Percentiles rank a stretch among this genome's conserved stretches.
phyloP scores from a whole-genome alignment of 2,113 vertebrate species.

The Sturnus vulgaris region DNA sequence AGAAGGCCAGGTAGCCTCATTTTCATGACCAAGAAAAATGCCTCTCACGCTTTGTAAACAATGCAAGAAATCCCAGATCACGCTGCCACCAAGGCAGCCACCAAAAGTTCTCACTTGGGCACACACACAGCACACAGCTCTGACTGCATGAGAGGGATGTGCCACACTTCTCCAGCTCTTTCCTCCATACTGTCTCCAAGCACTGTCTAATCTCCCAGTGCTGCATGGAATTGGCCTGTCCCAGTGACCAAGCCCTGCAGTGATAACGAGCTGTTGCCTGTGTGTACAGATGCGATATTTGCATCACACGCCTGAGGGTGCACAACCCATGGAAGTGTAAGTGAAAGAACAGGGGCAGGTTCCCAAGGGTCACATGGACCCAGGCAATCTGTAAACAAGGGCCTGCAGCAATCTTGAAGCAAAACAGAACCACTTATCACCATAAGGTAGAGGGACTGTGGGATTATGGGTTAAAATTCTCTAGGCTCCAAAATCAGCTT shows the following conservation, averaged over 20 bases:
- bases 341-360: background rate
- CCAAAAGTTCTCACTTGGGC: background rate
- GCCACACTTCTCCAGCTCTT: background rate
- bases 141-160: background rate
- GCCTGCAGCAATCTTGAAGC: background rate
- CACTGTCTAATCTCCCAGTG: background rate
- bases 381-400: background rate
- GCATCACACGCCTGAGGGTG: fast-evolving
- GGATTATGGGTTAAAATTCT: background rate
- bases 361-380: background rate
- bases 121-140: background rate
- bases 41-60: background rate
- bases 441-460: background rate
- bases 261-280: background rate
- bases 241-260: background rate
- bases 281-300: background rate
- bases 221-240: background rate
- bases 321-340: background rate
- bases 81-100: background rate
- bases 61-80: background rate
- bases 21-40: background rate
- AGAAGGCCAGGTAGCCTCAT: background rate
- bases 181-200: fast-evolving
- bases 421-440: background rate
- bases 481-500: background rate